phyloP scores from a whole-genome alignment of 2,113 vertebrate species.

The Gallinago paraguaiae region DNA sequence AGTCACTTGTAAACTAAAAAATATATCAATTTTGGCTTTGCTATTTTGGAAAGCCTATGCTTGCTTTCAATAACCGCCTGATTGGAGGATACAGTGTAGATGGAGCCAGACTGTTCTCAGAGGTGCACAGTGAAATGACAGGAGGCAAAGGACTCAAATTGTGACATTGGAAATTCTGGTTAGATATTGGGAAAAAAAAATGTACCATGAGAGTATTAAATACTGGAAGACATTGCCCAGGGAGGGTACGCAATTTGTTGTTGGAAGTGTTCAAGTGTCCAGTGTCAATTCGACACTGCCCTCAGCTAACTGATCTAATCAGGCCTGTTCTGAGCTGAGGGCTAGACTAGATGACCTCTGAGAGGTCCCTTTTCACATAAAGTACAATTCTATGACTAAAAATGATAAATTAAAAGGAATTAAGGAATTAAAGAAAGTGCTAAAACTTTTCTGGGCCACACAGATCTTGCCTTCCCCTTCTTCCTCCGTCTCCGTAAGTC shows the following conservation, averaged over 20 bases:
- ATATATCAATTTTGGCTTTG: not conserved
- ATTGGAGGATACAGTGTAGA: not conserved
- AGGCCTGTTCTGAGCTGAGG: not conserved
- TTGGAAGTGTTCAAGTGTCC: not conserved
- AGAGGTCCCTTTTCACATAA: not conserved
- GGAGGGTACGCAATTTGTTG: not conserved
- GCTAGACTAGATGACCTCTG: not conserved
- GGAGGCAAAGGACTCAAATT: not conserved
- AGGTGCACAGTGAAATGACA: not conserved
- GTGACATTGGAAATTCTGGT: not conserved
- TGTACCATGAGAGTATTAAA: not conserved
- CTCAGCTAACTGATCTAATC: not conserved
- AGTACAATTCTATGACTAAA: not conserved
- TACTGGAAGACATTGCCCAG: not conserved
- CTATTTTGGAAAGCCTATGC: not conserved
- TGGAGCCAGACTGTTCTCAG: not conserved
- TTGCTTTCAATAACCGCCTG: not conserved
- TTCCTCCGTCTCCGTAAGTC: not conserved
- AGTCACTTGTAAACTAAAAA: not conserved
- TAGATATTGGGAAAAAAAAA: not conserved
- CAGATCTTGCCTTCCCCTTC: not conserved
- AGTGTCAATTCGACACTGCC: not conserved
- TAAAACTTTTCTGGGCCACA: not conserved
- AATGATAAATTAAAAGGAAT: not conserved
- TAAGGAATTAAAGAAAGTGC: not conserved